Evolutionary conservation across 2,888 invertebrate species (phyloP).

Genomic region (Caenorhabditis zanzibari): DNA sequence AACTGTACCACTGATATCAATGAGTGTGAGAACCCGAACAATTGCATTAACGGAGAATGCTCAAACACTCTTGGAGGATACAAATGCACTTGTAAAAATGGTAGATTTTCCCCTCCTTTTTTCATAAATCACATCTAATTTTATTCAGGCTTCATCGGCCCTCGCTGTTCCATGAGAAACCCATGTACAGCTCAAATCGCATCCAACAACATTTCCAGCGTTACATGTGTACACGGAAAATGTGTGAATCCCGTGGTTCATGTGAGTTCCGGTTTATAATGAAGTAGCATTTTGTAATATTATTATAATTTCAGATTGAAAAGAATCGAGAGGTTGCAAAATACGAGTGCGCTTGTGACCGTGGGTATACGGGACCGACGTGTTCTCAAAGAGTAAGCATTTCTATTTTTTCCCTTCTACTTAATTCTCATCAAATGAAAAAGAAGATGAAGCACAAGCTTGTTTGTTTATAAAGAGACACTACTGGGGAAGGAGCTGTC

Average conservation of each 20-base stretch:
- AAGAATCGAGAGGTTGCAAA: slow-evolving; percentile 73
- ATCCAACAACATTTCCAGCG: slow-evolving; percentile 71
- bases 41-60: slow-evolving; percentile 80
- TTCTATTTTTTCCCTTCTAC: background rate
- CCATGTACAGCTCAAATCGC: slow-evolving; percentile 78
- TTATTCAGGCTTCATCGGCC: slow-evolving; percentile 72
- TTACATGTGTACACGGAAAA: slow-evolving; percentile 74
- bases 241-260: slow-evolving; percentile 72
- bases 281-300: background rate
- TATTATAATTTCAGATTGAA: slow-evolving; percentile 64
- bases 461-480: slow-evolving; percentile 60
- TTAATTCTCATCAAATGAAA: slow-evolving; percentile 10
- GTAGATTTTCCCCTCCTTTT: too few species aligned
- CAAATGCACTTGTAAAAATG: slow-evolving; percentile 74
- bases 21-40: slow-evolving; percentile 75
- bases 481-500: slow-evolving; percentile 49
- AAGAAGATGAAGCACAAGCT: slow-evolving; percentile 29
- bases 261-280: slow-evolving; percentile 50
- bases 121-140: background rate
- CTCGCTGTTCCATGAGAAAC: slow-evolving; percentile 75
- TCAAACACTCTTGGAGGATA: slow-evolving; percentile 79
- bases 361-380: slow-evolving; percentile 78
- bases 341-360: slow-evolving; percentile 79
- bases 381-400: slow-evolving; percentile 74
- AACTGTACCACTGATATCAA: slow-evolving; percentile 80